Base-by-base conservation (phyloP, 2,113 vertebrate species). In the Trichomycterus rosablanca region DNA sequence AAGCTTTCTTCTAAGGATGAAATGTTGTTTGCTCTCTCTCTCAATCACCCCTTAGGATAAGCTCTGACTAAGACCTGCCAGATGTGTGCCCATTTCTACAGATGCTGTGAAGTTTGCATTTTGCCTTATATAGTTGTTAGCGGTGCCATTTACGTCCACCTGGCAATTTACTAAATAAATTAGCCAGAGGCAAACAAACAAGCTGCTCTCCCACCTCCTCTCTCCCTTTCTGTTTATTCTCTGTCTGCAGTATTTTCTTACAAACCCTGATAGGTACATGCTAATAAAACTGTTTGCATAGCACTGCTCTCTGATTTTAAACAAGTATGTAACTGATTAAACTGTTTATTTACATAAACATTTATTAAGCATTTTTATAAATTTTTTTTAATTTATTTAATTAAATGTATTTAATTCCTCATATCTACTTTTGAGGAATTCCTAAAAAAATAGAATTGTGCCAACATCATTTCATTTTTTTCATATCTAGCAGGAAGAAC, bases 1-100 rank as follows among this genome's bases (percentile, higher is more conserved):
- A n/a, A n/a, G 65, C 10, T 20, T 48, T 71, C 59, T 71, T 70
- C 74, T 24, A 75, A 67, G 78, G 73, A 75, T 81, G 76, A 75
- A 26, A 1, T 3, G 3, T 77, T 67, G 62, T 81, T 76, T 75
- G 71, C 74, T 58, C 23, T n/a, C 50, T 35, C 43, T 70, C 78
- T 9, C 9, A 9, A 32, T 32, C 4, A 63, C 74, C 74, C 77
- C 54, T 20, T 52, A 37, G 44, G 22, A 28, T 63, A 66, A 60
- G 39, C 46, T 8, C 49, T 53, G 63, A 70, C 32, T 48, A 64
- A 64, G 49, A 18, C 52, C 66, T 63, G 60, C 20, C 40, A 63
- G 67, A 63, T 74, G 71, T 37, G 2, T 37, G 40, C 55, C 50
- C 54, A 52, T 58, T 71, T 71, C 59, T 59, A 52, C 66, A 63